Evolutionary conservation across 23 tunicate species (phyloP), one percentile per base, ranked within the genome.

Genomic region (Aplidium turbinatum): DNA sequence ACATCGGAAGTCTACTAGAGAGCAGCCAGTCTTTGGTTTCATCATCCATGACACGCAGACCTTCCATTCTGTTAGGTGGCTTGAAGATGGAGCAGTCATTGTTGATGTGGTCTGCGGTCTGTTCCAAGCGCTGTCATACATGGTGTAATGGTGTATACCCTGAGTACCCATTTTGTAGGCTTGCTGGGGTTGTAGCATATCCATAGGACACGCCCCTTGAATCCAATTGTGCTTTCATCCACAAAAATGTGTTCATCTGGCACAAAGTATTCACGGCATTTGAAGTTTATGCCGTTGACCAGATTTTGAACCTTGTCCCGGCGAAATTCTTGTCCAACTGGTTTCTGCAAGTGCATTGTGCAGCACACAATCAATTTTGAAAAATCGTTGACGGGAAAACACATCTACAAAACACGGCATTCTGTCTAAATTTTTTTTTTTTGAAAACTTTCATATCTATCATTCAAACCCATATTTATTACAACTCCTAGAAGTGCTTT

Each of bases 131-230:
- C 68, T 60, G 36, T 60, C 68, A 31, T 38, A 60, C 68, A 60
- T 60, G 16, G 13, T 16, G 48, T n/a, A n/a, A 16, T 42, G 31
- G 68, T 60, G 38, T 60, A 60, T 5, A 60, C 68, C 31, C 68
- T 27, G 68, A 60, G 68, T 4, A 36, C 68, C 68, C 68, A 60
- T 60, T 60, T 60, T 66, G 73, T 66, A n/a, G n/a, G n/a, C n/a
- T n/a, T n/a, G n/a, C n/a, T 66, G 52, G 73, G 73, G 73, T 66
- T 66, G 52, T 38, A 35, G 22, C 73, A 66, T 66, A n/a, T 66
- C 52, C 73, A 66, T 9, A 66, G 4, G 9, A 66, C 73, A 7
- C 73, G 24, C 6, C 73, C 52, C 27, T 66, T 66, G 73, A 66
- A 66, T 38, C 73, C 73, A 66, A 38, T 38, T 4, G 73, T 66